Conservation (phyloP, 2,888 invertebrate species). For the Drymonia ruficornis region DNA sequence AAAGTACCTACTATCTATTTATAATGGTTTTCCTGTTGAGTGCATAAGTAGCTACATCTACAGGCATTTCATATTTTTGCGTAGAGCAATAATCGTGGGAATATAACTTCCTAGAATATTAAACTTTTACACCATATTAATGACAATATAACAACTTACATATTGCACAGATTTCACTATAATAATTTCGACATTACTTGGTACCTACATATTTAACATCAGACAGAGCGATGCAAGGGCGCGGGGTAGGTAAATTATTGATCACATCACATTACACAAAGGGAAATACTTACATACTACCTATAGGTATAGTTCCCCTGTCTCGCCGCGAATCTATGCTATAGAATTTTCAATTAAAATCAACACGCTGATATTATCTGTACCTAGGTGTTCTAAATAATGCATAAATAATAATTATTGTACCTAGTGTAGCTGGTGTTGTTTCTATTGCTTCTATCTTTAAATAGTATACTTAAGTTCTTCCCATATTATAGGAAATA, state of each 20-base stretch:
- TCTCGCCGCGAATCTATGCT: conserved; percentile 26
- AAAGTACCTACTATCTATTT: not conserved
- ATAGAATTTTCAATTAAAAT: conserved; percentile 40
- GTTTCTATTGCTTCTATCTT: conserved; percentile 6
- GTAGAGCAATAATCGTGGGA: too few relatives aligned
- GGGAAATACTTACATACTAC: conserved; percentile 46
- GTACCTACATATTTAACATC: conserved; percentile 7
- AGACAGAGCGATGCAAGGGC: conserved; percentile 32
- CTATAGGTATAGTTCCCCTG: conserved; percentile 45
- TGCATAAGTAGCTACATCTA: too few relatives aligned
- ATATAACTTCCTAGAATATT: too few relatives aligned
- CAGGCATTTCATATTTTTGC: too few relatives aligned
- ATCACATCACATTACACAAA: conserved; percentile 61
- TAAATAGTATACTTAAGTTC: too few relatives aligned
- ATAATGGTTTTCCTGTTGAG: not conserved
- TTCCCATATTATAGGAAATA: too few relatives aligned
- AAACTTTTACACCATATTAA: too few relatives aligned
- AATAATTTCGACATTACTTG: not conserved
- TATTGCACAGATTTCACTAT: too few relatives aligned
- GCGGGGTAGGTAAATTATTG: conserved; percentile 48
- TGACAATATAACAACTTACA: too few relatives aligned
- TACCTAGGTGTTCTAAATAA: too few relatives aligned
- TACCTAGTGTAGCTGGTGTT: conserved; percentile 13
- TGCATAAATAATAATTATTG: too few relatives aligned
- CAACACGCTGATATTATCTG: conserved; percentile 25